These are phyloP conservation scores for Alectura lathami DNA, from an alignment of 2,113 vertebrate genomes.

Conservation along the genomic window DNA sequence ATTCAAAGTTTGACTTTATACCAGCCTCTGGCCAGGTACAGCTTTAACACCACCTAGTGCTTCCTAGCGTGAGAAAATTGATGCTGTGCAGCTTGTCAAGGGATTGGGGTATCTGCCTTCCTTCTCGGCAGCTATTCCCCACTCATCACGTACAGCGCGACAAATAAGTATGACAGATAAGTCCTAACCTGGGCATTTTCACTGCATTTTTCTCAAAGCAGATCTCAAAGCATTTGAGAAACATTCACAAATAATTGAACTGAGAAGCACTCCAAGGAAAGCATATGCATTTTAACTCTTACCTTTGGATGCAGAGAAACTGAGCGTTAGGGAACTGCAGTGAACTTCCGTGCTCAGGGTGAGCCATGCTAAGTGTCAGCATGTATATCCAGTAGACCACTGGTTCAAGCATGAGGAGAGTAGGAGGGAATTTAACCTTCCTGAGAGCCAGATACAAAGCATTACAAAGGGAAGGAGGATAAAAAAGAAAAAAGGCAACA, in stretches of 20 bases:
- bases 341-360: neutral
- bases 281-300: neutral
- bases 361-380: neutral
- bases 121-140: neutral
- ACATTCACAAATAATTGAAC: neutral
- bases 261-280: neutral
- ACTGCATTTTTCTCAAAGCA: neutral
- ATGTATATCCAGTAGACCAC: neutral
- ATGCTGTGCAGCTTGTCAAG: neutral
- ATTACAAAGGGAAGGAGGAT: neutral
- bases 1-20: neutral
- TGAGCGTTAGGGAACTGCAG: neutral
- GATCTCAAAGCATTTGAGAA: neutral
- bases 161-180: neutral
- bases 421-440: neutral
- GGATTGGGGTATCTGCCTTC: neutral
- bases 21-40: neutral
- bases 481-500: neutral
- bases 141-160: neutral
- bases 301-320: neutral
- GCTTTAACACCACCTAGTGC: neutral
- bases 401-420: neutral
- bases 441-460: neutral
- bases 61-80: neutral
- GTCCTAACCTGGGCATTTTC: neutral